A percentile compares a stretch with the other conserved stretches of the same genome.
phyloP scores from a whole-genome alignment of 1,140 invertebrate genomes.

The Drepana arcuata region DNA sequence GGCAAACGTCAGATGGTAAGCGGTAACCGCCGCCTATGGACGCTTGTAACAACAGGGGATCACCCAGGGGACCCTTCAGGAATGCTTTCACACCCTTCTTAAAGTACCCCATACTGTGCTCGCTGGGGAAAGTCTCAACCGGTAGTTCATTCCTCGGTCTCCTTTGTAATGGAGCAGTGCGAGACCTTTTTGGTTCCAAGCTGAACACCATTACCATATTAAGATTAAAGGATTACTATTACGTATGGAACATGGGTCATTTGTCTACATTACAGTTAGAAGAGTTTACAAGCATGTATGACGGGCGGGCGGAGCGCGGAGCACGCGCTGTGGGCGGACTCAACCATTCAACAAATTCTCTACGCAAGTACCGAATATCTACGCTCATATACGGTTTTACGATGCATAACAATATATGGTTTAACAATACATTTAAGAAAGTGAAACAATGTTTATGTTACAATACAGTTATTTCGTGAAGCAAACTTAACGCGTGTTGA shows the following conservation, averaged over 20 bases:
- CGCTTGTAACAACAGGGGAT: neutral
- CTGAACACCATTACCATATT: slow-evolving; percentile 23
- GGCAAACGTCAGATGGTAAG: too few relatives aligned
- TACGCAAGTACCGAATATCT: slow-evolving; percentile 31
- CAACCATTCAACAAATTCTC: slow-evolving; percentile 47
- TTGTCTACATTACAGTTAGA: slow-evolving; percentile 56
- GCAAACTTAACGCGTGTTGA: neutral
- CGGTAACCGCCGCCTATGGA: too few relatives aligned
- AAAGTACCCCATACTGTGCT: too few relatives aligned
- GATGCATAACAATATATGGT: slow-evolving; percentile 33
- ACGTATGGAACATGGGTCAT: slow-evolving; percentile 38
- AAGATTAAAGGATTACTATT: slow-evolving; percentile 30
- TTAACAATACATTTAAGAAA: slow-evolving; percentile 32
- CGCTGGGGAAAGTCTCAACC: neutral
- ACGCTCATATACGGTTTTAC: slow-evolving; percentile 41
- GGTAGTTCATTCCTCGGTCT: neutral
- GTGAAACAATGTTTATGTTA: slow-evolving; percentile 1
- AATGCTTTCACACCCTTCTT: too few relatives aligned
- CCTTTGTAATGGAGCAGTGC: neutral
- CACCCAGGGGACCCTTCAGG: too few relatives aligned
- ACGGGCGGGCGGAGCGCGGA: slow-evolving; percentile 38
- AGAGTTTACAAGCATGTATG: slow-evolving; percentile 55
- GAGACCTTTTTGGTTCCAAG: too few relatives aligned
- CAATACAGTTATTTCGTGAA: slow-evolving; percentile 1
- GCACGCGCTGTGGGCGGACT: slow-evolving; percentile 45